Evolutionary conservation across 2,888 invertebrate genomes (phyloP).

Genomic region (Ophioninae sp.): DNA sequence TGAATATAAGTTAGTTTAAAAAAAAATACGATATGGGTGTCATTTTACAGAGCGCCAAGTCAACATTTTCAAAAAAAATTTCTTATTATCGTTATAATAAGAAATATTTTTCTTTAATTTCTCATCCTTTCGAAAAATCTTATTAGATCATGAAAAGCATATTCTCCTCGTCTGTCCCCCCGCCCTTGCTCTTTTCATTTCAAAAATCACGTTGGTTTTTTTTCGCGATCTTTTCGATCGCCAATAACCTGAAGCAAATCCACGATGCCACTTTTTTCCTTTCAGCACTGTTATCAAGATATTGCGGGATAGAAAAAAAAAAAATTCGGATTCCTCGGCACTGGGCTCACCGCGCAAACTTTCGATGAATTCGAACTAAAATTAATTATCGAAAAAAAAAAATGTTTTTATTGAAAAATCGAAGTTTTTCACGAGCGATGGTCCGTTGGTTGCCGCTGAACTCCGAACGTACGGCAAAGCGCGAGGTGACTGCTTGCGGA

Average conservation of each 20-base stretch:
- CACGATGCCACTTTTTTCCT: constrained; percentile 22
- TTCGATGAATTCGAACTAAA: neutral
- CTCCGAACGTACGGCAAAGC: constrained; percentile 62
- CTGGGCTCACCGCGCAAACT: constrained; percentile 9
- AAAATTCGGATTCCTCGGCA: constrained; percentile 22
- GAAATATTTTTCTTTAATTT: no score
- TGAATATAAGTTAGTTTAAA: no score
- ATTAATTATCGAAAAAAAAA: neutral
- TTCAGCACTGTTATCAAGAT: neutral
- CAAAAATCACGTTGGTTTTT: neutral
- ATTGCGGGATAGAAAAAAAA: neutral
- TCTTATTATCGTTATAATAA: no score
- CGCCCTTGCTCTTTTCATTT: neutral
- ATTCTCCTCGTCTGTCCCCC: neutral
- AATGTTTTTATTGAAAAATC: neutral
- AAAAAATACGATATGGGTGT: no score
- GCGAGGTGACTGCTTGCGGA: constrained; percentile 61
- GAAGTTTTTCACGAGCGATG: constrained; percentile 15
- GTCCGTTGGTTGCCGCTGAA: constrained; percentile 35
- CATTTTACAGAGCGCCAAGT: no score
- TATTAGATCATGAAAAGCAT: neutral
- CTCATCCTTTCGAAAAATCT: neutral
- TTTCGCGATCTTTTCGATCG: neutral
- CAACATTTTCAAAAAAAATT: no score
- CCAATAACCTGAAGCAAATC: neutral